Conservation (phyloP, 2,113 vertebrate species). For the Crotalus helleri region DNA sequence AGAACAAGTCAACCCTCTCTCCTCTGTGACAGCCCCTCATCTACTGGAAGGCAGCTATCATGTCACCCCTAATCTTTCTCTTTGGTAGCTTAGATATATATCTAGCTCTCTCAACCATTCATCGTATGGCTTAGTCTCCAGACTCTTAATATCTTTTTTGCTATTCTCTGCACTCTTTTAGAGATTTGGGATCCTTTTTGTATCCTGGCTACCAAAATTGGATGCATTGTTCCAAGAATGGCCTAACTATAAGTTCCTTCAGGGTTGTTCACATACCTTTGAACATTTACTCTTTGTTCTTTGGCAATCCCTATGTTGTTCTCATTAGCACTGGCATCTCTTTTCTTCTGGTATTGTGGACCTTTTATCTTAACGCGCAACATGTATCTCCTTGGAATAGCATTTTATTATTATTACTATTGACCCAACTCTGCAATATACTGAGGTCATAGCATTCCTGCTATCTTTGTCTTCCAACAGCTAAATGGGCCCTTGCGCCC, state of each 20-base stretch:
- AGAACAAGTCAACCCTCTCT: too few species aligned
- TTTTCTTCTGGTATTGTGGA: not conserved
- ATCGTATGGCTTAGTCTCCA: not conserved
- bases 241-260: not conserved
- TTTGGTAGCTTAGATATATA: not conserved
- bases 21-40: too few species aligned
- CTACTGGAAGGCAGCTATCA: too few species aligned
- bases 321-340: not conserved
- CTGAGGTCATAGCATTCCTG: not conserved
- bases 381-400: not conserved
- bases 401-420: not conserved
- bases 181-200: too few species aligned
- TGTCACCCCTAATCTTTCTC: not conserved
- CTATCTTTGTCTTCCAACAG: not conserved
- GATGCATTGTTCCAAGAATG: too few species aligned
- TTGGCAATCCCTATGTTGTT: not conserved
- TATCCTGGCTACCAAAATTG: too few species aligned
- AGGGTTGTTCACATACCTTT: not conserved
- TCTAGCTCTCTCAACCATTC: not conserved
- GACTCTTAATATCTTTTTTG: not conserved
- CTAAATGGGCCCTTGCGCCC: slow-evolving; percentile 44
- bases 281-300: not conserved
- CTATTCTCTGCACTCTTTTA: not conserved
- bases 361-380: not conserved
- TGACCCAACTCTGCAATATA: not conserved